Evolutionary conservation across 2,888 invertebrate genomes (phyloP), one percentile per base, ranked within the genome.

Genomic region (Antheraea assamensis): DNA sequence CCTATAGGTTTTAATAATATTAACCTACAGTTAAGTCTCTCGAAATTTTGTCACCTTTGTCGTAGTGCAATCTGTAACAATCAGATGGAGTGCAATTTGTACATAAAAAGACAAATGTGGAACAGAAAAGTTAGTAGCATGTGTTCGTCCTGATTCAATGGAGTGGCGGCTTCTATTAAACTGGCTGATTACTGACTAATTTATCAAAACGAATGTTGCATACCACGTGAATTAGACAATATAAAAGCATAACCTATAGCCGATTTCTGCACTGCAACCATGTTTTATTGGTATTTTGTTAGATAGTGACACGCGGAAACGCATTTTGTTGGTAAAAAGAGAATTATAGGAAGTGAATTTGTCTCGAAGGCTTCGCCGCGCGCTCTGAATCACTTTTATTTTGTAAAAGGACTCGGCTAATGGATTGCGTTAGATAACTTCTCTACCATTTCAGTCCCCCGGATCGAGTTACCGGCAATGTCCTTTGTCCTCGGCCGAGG

Each of bases 401-500:
- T 76, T 72, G 73, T 64, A 75, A 77, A 76, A 75, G 70, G 70
- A 70, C 55, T 75, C 75, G 76, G 73, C 31, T 71, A 80, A 80
- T 77, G 79, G 78, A 76, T 80, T 75, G 76, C 72, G 76, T 80
- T 77, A 77, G 78, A 81, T 76, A 76, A 77, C 76, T 78, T 78
- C 72, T 73, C 66, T 70, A 75, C 74, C 76, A 75, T 78, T 79
- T 73, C 76, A 79, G 73, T 75, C 73, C 15, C 52, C 72, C 73
- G 61, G 75, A 79, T 82, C 78, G 74, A 74, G 76, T 84, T 77
- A 78, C 81, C 74, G 75, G 74, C 79, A 61, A 17, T 17, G 58
- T 61, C 27, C 80, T 82, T 84, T 82, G 85, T 85, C 80, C 81
- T 78, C 52, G 61, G 24, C 8, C n/a, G 17, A 17, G 17, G 42